phyloP scores from a whole-genome alignment of 2,888 invertebrate genomes.

The Seira ritae region DNA sequence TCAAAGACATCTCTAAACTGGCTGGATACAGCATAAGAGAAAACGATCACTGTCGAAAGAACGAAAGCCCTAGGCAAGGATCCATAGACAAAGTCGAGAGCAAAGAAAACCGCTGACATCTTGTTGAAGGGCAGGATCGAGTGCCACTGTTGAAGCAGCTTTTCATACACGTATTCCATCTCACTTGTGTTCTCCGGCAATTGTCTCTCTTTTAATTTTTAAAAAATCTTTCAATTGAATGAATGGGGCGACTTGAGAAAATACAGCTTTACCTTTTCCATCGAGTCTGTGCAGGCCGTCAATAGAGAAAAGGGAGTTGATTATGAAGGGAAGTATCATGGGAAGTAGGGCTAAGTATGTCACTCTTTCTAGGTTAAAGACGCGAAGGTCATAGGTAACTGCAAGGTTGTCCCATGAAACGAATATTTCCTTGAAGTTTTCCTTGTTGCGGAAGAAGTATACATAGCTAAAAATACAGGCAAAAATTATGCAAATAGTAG shows the following conservation, averaged over 20 bases:
- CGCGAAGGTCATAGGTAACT: neutral
- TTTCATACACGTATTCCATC: neutral
- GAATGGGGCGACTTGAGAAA: neutral
- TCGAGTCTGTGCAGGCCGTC: conserved; percentile 26
- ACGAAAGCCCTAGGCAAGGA: conserved; percentile 32
- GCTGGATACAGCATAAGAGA: conserved; percentile 36
- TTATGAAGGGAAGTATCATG: conserved; percentile 20
- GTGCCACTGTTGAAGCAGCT: conserved; percentile 21
- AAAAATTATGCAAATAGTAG: too few species aligned
- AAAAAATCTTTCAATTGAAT: neutral
- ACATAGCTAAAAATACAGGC: conserved; percentile 24
- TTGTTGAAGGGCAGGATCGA: neutral
- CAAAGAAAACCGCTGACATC: conserved; percentile 2
- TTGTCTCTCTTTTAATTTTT: neutral
- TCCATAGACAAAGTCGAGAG: conserved; percentile 31
- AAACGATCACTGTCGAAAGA: neutral
- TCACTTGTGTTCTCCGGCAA: conserved; percentile 9
- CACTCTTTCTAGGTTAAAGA: neutral
- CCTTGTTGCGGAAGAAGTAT: conserved; percentile 19
- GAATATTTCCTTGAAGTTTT: conserved; percentile 16
- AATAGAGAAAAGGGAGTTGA: conserved; percentile 27
- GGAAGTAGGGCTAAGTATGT: neutral
- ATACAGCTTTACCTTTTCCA: conserved; percentile 45
- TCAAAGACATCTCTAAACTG: conserved; percentile 33
- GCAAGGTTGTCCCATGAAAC: neutral